Conservation (phyloP, 2,113 vertebrate genomes). For the Catharus fuscescens region DNA sequence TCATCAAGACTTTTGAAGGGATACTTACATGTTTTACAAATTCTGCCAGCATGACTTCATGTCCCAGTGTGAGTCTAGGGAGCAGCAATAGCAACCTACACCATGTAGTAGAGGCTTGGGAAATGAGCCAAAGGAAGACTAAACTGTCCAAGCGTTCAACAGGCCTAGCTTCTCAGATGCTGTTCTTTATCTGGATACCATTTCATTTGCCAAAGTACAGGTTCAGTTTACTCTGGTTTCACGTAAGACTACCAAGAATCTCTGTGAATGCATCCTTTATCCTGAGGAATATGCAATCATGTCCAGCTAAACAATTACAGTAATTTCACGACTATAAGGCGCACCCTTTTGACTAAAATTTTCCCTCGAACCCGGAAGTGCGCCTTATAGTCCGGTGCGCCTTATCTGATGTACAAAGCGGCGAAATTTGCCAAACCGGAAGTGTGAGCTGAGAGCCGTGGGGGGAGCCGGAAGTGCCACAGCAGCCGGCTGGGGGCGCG, state of each 20-base stretch:
- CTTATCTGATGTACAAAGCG: no score
- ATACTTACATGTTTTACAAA: background rate
- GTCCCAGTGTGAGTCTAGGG: background rate
- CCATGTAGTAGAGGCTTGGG: fast-evolving
- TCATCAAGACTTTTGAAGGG: background rate
- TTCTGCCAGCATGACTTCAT: background rate
- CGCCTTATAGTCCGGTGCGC: no score
- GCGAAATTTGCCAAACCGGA: no score
- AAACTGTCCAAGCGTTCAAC: background rate
- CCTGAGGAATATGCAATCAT: background rate
- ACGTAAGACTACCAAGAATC: background rate
- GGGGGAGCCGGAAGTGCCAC: no score
- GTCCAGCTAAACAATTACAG: background rate
- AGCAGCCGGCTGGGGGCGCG: no score
- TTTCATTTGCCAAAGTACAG: background rate
- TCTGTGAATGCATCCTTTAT: background rate
- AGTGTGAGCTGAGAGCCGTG: no score
- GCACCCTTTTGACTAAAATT: no score
- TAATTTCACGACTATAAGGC: no score
- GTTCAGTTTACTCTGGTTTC: background rate
- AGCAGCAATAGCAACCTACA: background rate
- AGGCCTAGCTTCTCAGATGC: background rate
- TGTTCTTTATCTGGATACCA: background rate
- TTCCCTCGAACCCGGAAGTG: no score
- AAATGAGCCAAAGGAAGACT: background rate